These are phyloP conservation scores for Phataginus tricuspis DNA, from an alignment of 2,797 vertebrate genomes.

Conservation along the genomic window DNA sequence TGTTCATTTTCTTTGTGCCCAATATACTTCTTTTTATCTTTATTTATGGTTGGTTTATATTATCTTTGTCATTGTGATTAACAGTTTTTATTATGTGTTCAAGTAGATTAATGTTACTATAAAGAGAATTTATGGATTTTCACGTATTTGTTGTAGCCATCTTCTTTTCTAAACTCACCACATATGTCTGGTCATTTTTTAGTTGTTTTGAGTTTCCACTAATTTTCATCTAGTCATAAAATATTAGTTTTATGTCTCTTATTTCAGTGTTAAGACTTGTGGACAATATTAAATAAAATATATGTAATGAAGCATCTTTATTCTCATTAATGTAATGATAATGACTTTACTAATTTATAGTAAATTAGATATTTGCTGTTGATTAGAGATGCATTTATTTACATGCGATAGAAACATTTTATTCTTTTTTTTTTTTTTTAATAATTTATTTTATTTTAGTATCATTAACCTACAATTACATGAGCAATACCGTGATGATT, in stretches of 20 bases:
- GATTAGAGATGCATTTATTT: not conserved
- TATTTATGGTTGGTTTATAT: not conserved
- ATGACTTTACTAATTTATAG: not conserved
- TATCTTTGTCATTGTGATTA: not conserved
- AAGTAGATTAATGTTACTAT: not conserved
- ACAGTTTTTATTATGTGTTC: not conserved
- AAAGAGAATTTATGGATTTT: not conserved
- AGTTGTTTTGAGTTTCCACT: not conserved
- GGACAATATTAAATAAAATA: not conserved
- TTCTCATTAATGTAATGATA: not conserved
- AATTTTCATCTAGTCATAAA: not conserved
- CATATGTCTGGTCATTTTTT: not conserved
- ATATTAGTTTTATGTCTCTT: not conserved
- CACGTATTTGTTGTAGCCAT: not conserved
- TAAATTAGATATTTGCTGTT: not conserved
- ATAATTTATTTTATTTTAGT: too few relatives aligned
- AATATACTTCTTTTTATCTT: not conserved
- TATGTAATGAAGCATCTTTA: not conserved
- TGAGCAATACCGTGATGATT: too few relatives aligned
- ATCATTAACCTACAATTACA: too few relatives aligned
- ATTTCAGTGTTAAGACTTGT: not conserved
- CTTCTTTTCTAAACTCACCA: not conserved
- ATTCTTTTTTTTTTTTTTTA: too few relatives aligned
- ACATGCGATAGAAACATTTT: not conserved
- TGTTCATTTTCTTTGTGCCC: not conserved